Evolutionary conservation across 2,888 invertebrate species (phyloP).

Genomic region (Myopa testacea): DNA sequence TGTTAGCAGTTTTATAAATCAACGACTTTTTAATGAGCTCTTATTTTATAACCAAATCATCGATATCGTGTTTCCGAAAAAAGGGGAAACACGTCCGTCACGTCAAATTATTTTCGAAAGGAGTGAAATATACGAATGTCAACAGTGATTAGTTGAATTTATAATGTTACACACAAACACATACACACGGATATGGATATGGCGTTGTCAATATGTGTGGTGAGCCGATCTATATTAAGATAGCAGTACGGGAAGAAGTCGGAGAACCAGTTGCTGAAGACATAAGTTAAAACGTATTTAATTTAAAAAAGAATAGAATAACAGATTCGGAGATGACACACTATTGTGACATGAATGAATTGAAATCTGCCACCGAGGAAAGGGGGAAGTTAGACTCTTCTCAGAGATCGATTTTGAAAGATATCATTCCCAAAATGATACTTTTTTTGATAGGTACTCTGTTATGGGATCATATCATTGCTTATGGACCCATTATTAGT

Average conservation of each 20-base stretch:
- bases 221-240: neutral
- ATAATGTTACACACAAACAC: slow-evolving; percentile 18
- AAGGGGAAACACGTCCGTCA: slow-evolving; percentile 47
- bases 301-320: neutral
- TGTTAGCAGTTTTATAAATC: neutral
- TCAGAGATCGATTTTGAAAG: too few species aligned
- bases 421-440: too few species aligned
- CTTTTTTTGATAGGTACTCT: too few species aligned
- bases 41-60: slow-evolving; percentile 5
- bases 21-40: neutral
- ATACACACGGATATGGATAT: neutral
- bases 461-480: too few species aligned
- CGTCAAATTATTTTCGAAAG: slow-evolving; percentile 39
- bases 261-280: neutral
- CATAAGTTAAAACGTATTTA: neutral
- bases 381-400: neutral
- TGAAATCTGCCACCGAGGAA: neutral
- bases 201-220: neutral
- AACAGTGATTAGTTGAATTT: slow-evolving; percentile 55
- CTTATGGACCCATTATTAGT: too few species aligned
- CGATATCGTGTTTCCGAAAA: slow-evolving; percentile 23
- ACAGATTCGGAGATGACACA: neutral
- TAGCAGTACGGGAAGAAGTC: neutral
- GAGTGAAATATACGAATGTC: slow-evolving; percentile 47
- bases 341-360: neutral